Evolutionary conservation across 2,888 invertebrate genomes (phyloP).

Genomic region (Diaphora mendica): DNA sequence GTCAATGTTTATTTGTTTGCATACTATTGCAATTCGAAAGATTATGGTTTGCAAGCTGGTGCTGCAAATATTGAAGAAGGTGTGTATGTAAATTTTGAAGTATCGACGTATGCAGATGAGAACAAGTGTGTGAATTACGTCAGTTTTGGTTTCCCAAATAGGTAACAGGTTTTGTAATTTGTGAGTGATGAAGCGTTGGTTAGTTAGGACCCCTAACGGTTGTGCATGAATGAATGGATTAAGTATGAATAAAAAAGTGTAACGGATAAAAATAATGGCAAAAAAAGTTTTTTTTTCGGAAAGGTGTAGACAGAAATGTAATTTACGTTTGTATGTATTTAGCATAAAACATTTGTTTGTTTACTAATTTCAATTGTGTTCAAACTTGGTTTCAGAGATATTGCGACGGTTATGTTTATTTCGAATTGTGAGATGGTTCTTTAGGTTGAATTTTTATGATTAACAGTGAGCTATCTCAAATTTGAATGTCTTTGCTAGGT

Average conservation of each 20-base stretch:
- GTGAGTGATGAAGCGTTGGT: conserved; percentile 38
- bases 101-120: conserved; percentile 73
- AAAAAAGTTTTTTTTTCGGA: background rate
- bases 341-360: background rate
- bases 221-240: conserved; percentile 44
- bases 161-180: conserved; percentile 47
- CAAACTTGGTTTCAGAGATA: background rate
- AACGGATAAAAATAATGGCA: conserved; percentile 5
- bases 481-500: too few relatives aligned
- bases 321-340: background rate
- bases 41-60: conserved; percentile 40
- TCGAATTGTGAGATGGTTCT: too few relatives aligned
- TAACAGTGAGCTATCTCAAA: too few relatives aligned
- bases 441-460: too few relatives aligned
- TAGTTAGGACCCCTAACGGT: conserved; percentile 44
- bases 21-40: conserved; percentile 50
- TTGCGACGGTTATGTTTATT: too few relatives aligned
- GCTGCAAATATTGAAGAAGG: conserved; percentile 38
- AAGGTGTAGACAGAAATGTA: background rate
- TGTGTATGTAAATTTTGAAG: conserved; percentile 61
- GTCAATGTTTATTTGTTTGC: conserved; percentile 51
- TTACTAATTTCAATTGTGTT: background rate
- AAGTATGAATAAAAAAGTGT: conserved; percentile 32
- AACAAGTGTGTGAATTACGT: conserved; percentile 74
- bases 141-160: conserved; percentile 65